Conservation (phyloP, 2,113 vertebrate species). For the Clupea harengus region DNA sequence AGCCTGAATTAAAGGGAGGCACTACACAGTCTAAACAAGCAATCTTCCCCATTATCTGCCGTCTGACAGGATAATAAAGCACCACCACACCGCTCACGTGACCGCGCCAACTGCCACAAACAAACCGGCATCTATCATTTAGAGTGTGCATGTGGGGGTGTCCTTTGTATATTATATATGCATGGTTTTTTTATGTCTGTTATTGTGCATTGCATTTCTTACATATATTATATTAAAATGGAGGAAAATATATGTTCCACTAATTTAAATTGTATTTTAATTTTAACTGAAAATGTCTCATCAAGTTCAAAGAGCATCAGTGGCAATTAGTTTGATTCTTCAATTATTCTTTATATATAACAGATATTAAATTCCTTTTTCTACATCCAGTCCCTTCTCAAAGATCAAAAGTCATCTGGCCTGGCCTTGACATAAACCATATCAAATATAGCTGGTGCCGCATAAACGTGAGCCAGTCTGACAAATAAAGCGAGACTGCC, state of each 20-base stretch:
- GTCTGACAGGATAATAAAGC: conserved; percentile 85
- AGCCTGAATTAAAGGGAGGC: conserved; percentile 85
- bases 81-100: conserved; percentile 73
- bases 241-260: too few species aligned
- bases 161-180: background rate
- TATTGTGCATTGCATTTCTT: background rate
- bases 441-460: background rate
- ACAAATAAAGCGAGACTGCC: conserved; percentile 15
- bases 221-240: too few species aligned
- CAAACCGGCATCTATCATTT: conserved; percentile 52
- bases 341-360: background rate
- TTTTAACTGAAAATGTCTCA: background rate
- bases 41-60: conserved; percentile 80
- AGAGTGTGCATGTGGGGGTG: conserved; percentile 5
- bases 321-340: background rate
- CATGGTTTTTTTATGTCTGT: background rate
- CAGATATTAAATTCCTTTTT: background rate
- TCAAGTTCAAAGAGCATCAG: too few species aligned
- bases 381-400: background rate
- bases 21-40: conserved; percentile 93
- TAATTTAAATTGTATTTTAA: background rate
- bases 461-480: conserved; percentile 20
- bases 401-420: conserved; percentile 3
- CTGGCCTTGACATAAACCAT: conserved; percentile 1
- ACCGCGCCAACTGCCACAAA: conserved; percentile 48